Evolutionary conservation across 2,797 vertebrate genomes (phyloP), one percentile per base, ranked within the genome.

Genomic region (Gouania willdenowi): DNA sequence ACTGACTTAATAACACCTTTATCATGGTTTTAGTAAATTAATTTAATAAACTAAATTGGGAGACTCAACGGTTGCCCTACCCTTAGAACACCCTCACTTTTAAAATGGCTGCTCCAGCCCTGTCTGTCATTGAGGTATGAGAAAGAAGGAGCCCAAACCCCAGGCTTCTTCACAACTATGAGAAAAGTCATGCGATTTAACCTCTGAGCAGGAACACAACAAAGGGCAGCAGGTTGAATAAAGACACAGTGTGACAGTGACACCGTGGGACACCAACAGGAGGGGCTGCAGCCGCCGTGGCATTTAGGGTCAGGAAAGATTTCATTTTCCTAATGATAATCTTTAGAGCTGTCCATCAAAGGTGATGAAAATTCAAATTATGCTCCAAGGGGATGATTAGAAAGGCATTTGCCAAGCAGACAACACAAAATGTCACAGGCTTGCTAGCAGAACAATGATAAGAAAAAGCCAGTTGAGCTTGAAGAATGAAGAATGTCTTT

Each of bases 291-390:
- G 44, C 26, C 4, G 5, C 24, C 4, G 5, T 55, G 77, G 62
- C 64, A 70, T 82, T 77, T 53, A 41, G 55, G 77, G 75, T 71
- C 70, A 68, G 41, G 26, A 46, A 36, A 38, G 43, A 63, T 57
- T 65, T 73, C n/a, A 73, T 79, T 83, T 80, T 77, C 57, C 55
- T 57, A 58, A 81, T 69, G 72, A 74, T 78, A 68, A 71, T 66
- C 80, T 69, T 44, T 34, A 56, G 41, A 69, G 68, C 69, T 79
- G 70, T 77, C 81, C 48, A 45, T 86, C 71, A 82, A 79, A 79
- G 43, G 61, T 70, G 78, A 82, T 83, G 78, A 84, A 81, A 83
- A 82, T 77, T 79, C 64, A 54, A 75, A 85, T 81, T 69, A 69
- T 8, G 56, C 75, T 37, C 56, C 19, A 18, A 66, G 74, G 48